Evolutionary conservation across 2,113 vertebrate species (phyloP), one percentile per base, ranked within the genome.

Genomic region (Trachemys scripta): DNA sequence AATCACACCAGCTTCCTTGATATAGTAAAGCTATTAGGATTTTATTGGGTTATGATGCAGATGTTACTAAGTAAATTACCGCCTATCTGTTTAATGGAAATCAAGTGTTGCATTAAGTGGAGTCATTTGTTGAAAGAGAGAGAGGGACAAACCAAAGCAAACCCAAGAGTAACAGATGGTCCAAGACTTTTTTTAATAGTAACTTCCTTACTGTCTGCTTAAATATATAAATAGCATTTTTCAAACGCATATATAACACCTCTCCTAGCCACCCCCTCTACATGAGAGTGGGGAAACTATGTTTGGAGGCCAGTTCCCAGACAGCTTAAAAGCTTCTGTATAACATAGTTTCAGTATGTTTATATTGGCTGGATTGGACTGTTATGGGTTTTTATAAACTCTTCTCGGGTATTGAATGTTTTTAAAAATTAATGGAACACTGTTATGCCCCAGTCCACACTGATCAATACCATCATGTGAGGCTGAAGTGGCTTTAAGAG

Each of bases 61-160:
- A 95, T 76, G 82, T 95, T 96, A 91, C 38, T 83, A 90, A 96
- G 93, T 88, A 88, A 96, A 97, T 94, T 94, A 95, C 96, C 92
- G 95, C 92, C 95, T 96, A 95, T 93, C 94, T 95, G 87, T 91
- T 84, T 96, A 96, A 97, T 95, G 89, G 81, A 96, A 96, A 97
- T 85, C 93, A 97, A 97, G 95, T 91, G 93, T 88, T 94, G 95
- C 95, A 94, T 96, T 97, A 97, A 97, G 87, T 90, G 42, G 96
- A 97, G 90, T 96, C 93, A 96, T 95, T 91, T 96, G 94, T 93
- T 96, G 81, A 90, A 87, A 95, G 27, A 84, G 29, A 72, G 17
- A 38, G 12, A 42, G 42, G 84, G n/a, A 42, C 24, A 76, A 25
- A 76, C 2, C 92, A 96, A 97, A 96, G 94, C 90, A 94, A 91